Evolutionary conservation across 2,113 vertebrate genomes (phyloP), one percentile per base, ranked within the genome.

Genomic region (Fulmarus glacialis): DNA sequence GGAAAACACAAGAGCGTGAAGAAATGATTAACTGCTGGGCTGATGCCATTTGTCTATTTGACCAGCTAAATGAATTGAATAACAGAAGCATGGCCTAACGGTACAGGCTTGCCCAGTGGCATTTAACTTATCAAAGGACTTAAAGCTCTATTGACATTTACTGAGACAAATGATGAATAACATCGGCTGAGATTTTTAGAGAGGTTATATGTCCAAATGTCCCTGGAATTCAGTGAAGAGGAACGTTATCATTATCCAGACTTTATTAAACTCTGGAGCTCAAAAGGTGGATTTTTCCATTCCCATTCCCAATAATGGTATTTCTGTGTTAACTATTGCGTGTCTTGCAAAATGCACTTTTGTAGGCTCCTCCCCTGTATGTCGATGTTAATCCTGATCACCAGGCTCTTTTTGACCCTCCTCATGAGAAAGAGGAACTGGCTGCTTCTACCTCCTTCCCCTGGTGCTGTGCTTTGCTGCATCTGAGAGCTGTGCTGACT

Each of bases 11-110:
- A 89, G 66, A 91, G 73, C 42, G 30, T 96, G 89, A 96, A 93
- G 96, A 92, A 96, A 92, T 96, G 68, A 96, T 96, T 95, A 97
- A 97, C 90, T 93, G 85, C 92, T 95, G 83, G 59, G 64, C 90
- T 87, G 92, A 90, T 88, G 92, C 96, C 95, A 94, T 97, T 97
- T 97, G 89, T 97, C 95, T 93, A 2, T 95, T 96, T 97, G 94
- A 96, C 91, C 89, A 96, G 80, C 87, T 91, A 97, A 96, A 97
- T 96, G 94, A 95, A 89, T 90, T 91, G 94, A 95, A 52, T 87
- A 95, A 68, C 78, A 93, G 87, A 85, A 89, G 90, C 62, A 29
- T 9, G 10, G 75, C 66, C 87, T 78, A 82, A 91, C 0, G 1
- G 68, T 60, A 82, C 64, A 45, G 91, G 36, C 82, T 59, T 94